Base-by-base conservation (phyloP, 2,113 vertebrate genomes). In the Tilapia sparmanii region DNA sequence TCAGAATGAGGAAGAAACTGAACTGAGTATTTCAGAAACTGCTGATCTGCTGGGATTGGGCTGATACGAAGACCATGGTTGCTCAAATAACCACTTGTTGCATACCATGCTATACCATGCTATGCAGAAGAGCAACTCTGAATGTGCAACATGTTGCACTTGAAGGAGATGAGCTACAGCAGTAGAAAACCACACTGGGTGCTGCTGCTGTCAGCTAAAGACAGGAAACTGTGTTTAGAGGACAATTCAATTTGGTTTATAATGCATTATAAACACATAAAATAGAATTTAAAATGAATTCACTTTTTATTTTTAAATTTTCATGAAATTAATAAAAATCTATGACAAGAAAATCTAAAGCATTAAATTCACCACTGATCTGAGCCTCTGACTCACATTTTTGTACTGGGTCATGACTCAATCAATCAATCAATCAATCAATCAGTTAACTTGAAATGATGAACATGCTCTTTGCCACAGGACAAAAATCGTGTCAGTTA, bases 61-160 rank as follows among this genome's bases (percentile, higher is more conserved):
- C 59, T 35, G 16, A 63, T 63, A 63, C 0, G 1, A 35, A 63
- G 59, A 0, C 16, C 1, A 63, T 33, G 59, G 59, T 35, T 2
- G 6, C 6, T 63, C 59, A 63, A 35, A n/a, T 11, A 63, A 63
- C 18, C 59, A 63, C 59, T 63, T 33, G 31, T 35, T 35, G 16
- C 1, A 63, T 7, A 35, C 31, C 9, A 63, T 15, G 54, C 22
- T 55, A 55, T 26, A 15, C 52, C 1, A 6, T 16, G 57, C 2
- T 31, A 31, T 59, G 2, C 59, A 63, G 29, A 12, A 35, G 18
- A 63, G 59, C 6, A 3, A 12, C 59, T 63, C 16, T 35, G 59
- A 63, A 63, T 63, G 59, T 33, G 10, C 16, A 63, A 35, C 6
- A 35, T 63, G 2, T 7, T 63, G 59, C 59, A 63, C 1, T 35